phyloP scores from a whole-genome alignment of 1,140 invertebrate genomes.

The Ceratoteleas bidentatus region DNA sequence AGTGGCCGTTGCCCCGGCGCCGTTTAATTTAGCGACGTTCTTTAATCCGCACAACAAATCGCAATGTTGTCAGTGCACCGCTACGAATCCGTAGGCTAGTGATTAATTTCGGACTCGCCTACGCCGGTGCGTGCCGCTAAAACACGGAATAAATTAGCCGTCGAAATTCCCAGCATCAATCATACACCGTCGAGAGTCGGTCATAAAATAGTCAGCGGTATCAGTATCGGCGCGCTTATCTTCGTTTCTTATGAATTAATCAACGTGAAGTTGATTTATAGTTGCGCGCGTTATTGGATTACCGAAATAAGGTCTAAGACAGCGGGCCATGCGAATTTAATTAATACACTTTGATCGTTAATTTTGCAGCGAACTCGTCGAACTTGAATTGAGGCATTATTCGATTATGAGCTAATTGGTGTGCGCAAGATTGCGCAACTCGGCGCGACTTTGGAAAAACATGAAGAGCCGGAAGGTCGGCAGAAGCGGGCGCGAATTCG shows the following conservation, averaged over 20 bases:
- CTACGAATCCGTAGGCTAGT: slow-evolving; percentile 1
- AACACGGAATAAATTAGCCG: slow-evolving; percentile 43
- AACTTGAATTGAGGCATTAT: slow-evolving; percentile 60
- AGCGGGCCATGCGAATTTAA: slow-evolving; percentile 58
- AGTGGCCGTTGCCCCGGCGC: neutral
- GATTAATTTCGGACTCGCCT: slow-evolving; percentile 34
- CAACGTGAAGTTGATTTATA: slow-evolving; percentile 59
- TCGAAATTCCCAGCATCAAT: slow-evolving; percentile 51
- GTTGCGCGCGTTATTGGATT: slow-evolving; percentile 46
- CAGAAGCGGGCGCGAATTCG: too few relatives aligned
- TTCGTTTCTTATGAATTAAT: slow-evolving; percentile 65
- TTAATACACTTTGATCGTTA: slow-evolving; percentile 63
- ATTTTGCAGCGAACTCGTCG: slow-evolving; percentile 52
- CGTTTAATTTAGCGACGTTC: slow-evolving; percentile 1
- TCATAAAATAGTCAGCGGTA: slow-evolving; percentile 57
- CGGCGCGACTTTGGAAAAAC: slow-evolving; percentile 10
- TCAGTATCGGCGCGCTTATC: slow-evolving; percentile 45
- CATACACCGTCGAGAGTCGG: slow-evolving; percentile 32
- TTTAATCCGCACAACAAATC: neutral
- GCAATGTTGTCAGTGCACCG: neutral
- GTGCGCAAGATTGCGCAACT: slow-evolving; percentile 21
- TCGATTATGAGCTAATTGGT: slow-evolving; percentile 58
- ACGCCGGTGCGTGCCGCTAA: neutral
- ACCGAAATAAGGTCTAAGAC: slow-evolving; percentile 59
- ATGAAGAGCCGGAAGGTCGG: slow-evolving; percentile 18